phyloP scores from a whole-genome alignment of 2,797 vertebrate genomes.

The Clarias platycephalus region DNA sequence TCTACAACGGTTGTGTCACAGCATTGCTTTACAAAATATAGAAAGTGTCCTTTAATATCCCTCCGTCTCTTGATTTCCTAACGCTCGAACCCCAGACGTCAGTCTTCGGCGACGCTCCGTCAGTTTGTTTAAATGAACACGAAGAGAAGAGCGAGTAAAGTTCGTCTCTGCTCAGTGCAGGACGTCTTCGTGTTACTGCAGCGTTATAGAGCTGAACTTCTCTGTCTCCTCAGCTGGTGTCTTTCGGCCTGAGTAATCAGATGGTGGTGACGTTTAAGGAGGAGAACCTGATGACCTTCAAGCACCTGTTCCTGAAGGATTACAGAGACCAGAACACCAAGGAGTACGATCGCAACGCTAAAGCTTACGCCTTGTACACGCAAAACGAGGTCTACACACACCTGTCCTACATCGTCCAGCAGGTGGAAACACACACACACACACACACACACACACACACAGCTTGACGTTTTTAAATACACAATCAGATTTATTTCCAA shows the following conservation, averaged over 20 bases:
- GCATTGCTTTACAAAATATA: no score
- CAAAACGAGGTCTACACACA: slow-evolving; percentile 86
- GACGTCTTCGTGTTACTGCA: not conserved
- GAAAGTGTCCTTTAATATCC: not conserved
- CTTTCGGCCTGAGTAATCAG: slow-evolving; percentile 95
- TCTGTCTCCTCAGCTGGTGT: slow-evolving; percentile 78
- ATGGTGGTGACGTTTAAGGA: slow-evolving; percentile 97
- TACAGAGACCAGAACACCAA: slow-evolving; percentile 77
- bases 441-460: slow-evolving; percentile 3
- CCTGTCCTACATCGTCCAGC: slow-evolving; percentile 81
- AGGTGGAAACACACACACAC: slow-evolving; percentile 69
- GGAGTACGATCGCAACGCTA: slow-evolving; percentile 70
- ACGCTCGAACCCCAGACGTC: not conserved
- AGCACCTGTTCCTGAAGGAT: slow-evolving; percentile 90
- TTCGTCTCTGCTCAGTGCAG: not conserved
- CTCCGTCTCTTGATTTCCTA: not conserved
- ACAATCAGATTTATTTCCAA: not conserved
- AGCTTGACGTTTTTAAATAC: not conserved
- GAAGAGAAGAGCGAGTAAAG: not conserved
- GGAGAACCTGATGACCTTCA: slow-evolving; percentile 91
- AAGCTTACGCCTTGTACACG: slow-evolving; percentile 85
- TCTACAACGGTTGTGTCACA: no score
- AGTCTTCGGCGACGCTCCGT: not conserved
- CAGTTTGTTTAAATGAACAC: not conserved
- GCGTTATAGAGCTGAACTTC: not conserved